Evolutionary conservation across 1,140 invertebrate species (phyloP), one percentile per base, ranked within the genome.

Genomic region (Rhyzopertha dominica): DNA sequence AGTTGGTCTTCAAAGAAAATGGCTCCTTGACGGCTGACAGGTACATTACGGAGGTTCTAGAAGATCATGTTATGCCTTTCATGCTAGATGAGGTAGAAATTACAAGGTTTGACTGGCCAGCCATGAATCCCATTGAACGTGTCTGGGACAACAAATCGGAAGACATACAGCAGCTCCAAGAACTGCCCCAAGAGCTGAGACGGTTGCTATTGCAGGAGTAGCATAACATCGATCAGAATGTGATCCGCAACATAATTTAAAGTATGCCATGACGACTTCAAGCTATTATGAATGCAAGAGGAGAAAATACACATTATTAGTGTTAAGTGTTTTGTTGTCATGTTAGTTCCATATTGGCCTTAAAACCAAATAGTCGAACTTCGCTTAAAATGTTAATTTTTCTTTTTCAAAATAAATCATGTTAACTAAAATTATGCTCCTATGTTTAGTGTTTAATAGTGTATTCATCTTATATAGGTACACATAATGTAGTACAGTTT

Each of bases 231-330:
- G 34, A 36, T 12, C 16, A 2, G 18, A 36, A 36, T 36, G 34
- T 36, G 34, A 36, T 36, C 13, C 18, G 5, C 12, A 36, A 36
- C 12, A 5, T n/a, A 36, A 36, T 36, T 36, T 4, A 36, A 36
- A 36, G 34, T 36, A 36, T 19, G 34, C 34, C 34, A 19, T 19
- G 18, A 9, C 34, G 18, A n/a, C 18, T 36, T 14, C 10, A 36
- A 24, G 34, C 32, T 5, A 20, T 8, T 20, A 35, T 35, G 8
- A 35, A 17, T 19, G 32, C 18, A 35, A 35, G 32, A 35, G 32
- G 18, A 17, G 13, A 20, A 35, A 35, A 35, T 35, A 35, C 20
- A 20, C 37, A 18, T 10, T 40, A 13, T 23, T 9, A 23, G 19
- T 7, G 35, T 23, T 37, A 37, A 23, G 35, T 19, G n/a, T 31